Base-by-base conservation (phyloP, 1,140 invertebrate genomes). In the Zophobas atratus region DNA sequence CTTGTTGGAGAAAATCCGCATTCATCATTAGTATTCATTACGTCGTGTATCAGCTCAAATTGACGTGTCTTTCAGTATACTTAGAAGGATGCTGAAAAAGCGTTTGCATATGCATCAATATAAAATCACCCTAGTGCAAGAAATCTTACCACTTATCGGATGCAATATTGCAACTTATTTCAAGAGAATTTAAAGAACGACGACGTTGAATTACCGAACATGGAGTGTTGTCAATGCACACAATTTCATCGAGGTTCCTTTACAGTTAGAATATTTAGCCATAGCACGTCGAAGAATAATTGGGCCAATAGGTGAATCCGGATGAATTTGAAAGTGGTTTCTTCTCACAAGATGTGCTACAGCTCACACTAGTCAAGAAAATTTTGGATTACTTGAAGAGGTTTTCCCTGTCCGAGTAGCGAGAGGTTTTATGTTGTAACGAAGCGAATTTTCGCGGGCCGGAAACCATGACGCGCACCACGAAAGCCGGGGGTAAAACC, bases 301-400 rank as follows among this genome's bases (percentile, higher is more conserved):
- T 46, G 43, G 43, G 43, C 43, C 43, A 46, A 46, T 46, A 46
- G n/a, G n/a, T n/a, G n/a, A n/a, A n/a, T n/a, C n/a, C n/a, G n/a
- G n/a, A n/a, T n/a, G n/a, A n/a, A n/a, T n/a, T n/a, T n/a, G n/a
- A n/a, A n/a, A n/a, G n/a, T n/a, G n/a, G n/a, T n/a, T n/a, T n/a
- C n/a, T n/a, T n/a, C n/a, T n/a, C n/a, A n/a, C n/a, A n/a, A n/a
- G n/a, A n/a, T n/a, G n/a, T n/a, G n/a, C n/a, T n/a, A n/a, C n/a
- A n/a, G n/a, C n/a, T n/a, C n/a, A n/a, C n/a, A n/a, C n/a, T n/a
- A n/a, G n/a, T n/a, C n/a, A n/a, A n/a, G n/a, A n/a, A n/a, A n/a
- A n/a, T n/a, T n/a, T n/a, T n/a, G n/a, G n/a, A n/a, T n/a, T n/a
- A n/a, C n/a, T n/a, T n/a, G n/a, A n/a, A n/a, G n/a, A n/a, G n/a